A percentile compares a stretch with the other conserved stretches of the same genome.
These are phyloP conservation scores for Brachyistius frenatus DNA, from an alignment of 2,113 vertebrate genomes.

Conservation along the genomic window DNA sequence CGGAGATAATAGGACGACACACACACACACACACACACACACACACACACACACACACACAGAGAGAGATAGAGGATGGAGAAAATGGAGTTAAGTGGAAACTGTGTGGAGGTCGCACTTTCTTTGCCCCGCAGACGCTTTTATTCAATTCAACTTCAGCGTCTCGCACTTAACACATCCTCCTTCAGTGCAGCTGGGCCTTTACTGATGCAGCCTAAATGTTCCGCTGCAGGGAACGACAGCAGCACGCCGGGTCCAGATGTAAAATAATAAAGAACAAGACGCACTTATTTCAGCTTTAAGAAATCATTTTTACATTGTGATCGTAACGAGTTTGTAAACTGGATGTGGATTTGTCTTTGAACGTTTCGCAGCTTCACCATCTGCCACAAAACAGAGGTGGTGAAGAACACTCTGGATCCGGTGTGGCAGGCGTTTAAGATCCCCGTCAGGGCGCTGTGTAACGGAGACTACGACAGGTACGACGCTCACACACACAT, in stretches of 20 bases:
- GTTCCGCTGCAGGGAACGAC: constrained; percentile 56
- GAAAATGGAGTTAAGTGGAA: constrained; percentile 56
- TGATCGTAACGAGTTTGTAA: background rate
- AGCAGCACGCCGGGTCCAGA: constrained; percentile 28
- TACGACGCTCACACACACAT: constrained; percentile 54
- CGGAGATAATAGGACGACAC: constrained; percentile 49
- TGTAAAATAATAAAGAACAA: constrained; percentile 10
- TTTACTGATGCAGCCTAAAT: constrained; percentile 75
- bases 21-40: too few species aligned
- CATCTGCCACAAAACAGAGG: constrained; percentile 94
- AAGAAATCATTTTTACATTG: background rate
- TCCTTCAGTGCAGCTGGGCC: constrained; percentile 68
- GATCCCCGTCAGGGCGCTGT: constrained; percentile 91
- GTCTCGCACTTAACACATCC: constrained; percentile 62
- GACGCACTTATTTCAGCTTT: constrained; percentile 9
- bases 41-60: too few species aligned
- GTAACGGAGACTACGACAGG: constrained; percentile 94
- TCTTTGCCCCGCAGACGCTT: constrained; percentile 67
- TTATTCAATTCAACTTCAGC: constrained; percentile 66
- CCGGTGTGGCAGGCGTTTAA: constrained; percentile 95
- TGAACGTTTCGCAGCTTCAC: constrained; percentile 85
- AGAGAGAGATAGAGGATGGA: constrained; percentile 31
- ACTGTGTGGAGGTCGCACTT: constrained; percentile 33
- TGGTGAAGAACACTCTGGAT: constrained; percentile 93
- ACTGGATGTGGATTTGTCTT: background rate